phyloP scores from a whole-genome alignment of 2,797 vertebrate species.

The Sebastes elongatus region DNA sequence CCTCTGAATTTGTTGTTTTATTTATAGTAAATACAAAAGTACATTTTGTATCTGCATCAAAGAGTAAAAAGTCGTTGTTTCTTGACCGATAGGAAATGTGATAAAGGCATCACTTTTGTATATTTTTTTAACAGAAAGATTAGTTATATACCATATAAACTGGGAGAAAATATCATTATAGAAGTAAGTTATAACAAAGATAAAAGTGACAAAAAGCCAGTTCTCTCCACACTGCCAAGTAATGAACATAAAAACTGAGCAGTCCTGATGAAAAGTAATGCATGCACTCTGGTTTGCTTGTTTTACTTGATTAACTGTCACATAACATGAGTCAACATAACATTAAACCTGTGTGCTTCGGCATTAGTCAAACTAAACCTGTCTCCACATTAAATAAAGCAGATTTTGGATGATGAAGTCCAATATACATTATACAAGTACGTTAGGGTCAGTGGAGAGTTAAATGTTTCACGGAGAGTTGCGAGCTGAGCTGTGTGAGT shows the following conservation, averaged over 20 bases:
- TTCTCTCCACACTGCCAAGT: not conserved
- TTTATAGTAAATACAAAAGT: not conserved
- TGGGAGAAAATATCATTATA: not conserved
- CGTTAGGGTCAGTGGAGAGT: not conserved
- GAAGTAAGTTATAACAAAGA: not conserved
- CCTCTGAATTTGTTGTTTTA: not conserved
- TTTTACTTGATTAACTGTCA: constrained; percentile 25
- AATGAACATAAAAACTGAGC: not conserved
- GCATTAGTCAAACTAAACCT: not conserved
- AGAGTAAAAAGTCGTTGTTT: not conserved
- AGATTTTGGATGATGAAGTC: not conserved
- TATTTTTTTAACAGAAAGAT: not conserved
- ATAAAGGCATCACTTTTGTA: not conserved
- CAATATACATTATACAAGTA: not conserved
- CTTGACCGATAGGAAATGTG: not conserved
- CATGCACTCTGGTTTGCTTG: not conserved
- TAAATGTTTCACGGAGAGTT: not conserved
- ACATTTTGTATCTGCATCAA: not conserved
- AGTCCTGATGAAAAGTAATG: not conserved
- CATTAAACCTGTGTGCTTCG: not conserved
- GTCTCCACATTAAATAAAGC: not conserved
- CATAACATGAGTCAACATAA: not conserved
- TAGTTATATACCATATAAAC: constrained; percentile 2
- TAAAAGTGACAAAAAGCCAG: not conserved
- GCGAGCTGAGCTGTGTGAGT: not conserved